Percentiles rank a stretch among this genome's conserved stretches.
phyloP scores from a whole-genome alignment of 2,113 vertebrate genomes.

The Oostethus manadensis region DNA sequence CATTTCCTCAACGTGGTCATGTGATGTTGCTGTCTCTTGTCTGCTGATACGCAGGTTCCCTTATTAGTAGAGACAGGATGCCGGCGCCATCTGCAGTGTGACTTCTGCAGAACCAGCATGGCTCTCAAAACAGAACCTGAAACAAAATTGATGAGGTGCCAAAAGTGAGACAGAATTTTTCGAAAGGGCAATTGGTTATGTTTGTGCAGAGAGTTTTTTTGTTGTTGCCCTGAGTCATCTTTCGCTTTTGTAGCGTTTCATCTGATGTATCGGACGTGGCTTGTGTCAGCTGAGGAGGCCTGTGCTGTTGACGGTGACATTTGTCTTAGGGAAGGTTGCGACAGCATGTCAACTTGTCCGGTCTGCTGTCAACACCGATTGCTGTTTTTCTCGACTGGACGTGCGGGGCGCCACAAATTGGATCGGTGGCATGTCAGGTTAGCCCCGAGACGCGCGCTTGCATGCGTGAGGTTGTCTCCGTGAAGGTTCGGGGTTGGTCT shows the following conservation, averaged over 20 bases:
- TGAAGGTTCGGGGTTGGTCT: not conserved
- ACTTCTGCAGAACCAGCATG: too few relatives aligned
- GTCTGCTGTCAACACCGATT: conserved; percentile 59
- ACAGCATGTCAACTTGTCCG: conserved; percentile 53
- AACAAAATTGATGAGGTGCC: too few relatives aligned
- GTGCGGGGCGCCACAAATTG: conserved; percentile 57
- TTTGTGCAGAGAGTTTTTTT: not conserved
- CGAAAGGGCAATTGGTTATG: too few relatives aligned
- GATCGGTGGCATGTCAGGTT: conserved; percentile 60
- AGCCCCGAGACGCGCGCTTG: conserved; percentile 28
- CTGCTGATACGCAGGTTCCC: too few relatives aligned
- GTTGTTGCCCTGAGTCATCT: conserved; percentile 40
- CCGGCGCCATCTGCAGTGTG: too few relatives aligned
- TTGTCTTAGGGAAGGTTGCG: conserved; percentile 64
- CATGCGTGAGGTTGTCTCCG: conserved; percentile 6
- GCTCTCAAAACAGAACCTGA: too few relatives aligned
- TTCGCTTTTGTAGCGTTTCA: conserved; percentile 25
- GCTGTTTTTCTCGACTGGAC: conserved; percentile 46
- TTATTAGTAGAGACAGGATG: too few relatives aligned
- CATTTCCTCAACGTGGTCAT: too few relatives aligned
- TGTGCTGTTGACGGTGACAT: conserved; percentile 52
- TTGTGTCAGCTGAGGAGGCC: conserved; percentile 34
- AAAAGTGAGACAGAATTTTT: too few relatives aligned
- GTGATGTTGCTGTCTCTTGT: too few relatives aligned
- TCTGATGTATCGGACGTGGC: conserved; percentile 41